Conservation (phyloP, 2,113 vertebrate species). For the Blennius ocellaris region DNA sequence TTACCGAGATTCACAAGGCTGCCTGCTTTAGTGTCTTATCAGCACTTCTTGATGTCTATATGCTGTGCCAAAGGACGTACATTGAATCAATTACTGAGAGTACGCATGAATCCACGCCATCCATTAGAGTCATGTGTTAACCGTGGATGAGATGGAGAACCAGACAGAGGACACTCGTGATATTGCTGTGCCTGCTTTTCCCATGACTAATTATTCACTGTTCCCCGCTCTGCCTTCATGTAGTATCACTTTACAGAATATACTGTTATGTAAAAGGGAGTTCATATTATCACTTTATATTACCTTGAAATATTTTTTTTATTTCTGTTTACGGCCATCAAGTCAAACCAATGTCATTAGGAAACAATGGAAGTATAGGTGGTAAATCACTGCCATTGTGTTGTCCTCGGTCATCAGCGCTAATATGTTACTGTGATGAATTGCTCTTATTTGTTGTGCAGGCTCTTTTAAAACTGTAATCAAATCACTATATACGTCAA, state of each 20-base stretch:
- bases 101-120: constrained; percentile 45
- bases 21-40: constrained; percentile 68
- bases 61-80: constrained; percentile 52
- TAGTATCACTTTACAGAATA: background rate
- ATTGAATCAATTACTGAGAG: constrained; percentile 65
- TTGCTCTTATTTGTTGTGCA: no score
- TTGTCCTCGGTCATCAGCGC: no score
- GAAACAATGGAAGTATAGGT: no score
- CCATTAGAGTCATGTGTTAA: constrained; percentile 34
- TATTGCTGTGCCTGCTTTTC: constrained; percentile 49
- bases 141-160: constrained; percentile 30
- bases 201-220: constrained; percentile 31
- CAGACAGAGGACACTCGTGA: constrained; percentile 23
- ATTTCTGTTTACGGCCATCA: background rate
- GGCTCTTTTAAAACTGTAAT: no score
- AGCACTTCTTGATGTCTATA: constrained; percentile 65
- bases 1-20: constrained; percentile 41
- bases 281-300: background rate
- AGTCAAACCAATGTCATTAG: background rate
- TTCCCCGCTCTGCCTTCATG: background rate
- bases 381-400: no score
- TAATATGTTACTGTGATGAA: no score
- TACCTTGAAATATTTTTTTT: background rate
- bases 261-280: background rate
- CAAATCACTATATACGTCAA: no score